Base-by-base conservation (phyloP, 2,888 invertebrate species). In the Heteropelma amictum region DNA sequence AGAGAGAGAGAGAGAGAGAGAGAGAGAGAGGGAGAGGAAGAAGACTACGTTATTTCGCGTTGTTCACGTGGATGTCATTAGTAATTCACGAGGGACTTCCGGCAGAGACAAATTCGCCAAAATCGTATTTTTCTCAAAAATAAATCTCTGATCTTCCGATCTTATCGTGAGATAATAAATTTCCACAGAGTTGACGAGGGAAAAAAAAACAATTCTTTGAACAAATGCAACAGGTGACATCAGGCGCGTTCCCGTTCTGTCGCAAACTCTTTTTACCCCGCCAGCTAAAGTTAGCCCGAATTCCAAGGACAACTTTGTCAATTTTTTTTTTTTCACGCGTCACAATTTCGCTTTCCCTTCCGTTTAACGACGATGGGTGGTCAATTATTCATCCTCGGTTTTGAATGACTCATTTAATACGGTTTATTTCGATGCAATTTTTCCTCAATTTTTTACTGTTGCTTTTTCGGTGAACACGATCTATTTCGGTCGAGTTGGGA, bases 221-320 rank as follows among this genome's bases (percentile, higher is more conserved):
- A 35, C 35, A 7, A 4, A 23, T 6, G n/a, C 19, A 30, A 45
- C 49, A 53, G 42, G 40, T 42, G 64, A 30, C 42, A 33, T 28
- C 21, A 7, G 23, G 12, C 7, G 38, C 26, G 14, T 10, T 6
- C 21, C 17, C 8, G 33, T 23, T 53, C 47, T 6, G n/a, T 23
- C 47, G 8, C 7, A 8, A 26, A 58, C n/a, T n/a, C n/a, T n/a
- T n/a, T 23, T 33, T 14, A 4, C 30, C 53, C 23, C 38, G 7
- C 28, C 45, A 14, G 12, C 61, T 53, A 60, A 67, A 72, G 38
- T 67, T 60, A 58, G 60, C 42, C 60, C 21, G 51, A 72, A 28
- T 56, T 38, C 42, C 61, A 67, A 67, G 72, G 54, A 38, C 72
- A 54, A 45, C 60, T 60, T n/a, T n/a, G n/a, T n/a, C n/a, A n/a